Percentiles rank a stretch among this genome's conserved stretches.
Conservation (phyloP, 2,888 invertebrate species). For the Tethea ocularis region DNA sequence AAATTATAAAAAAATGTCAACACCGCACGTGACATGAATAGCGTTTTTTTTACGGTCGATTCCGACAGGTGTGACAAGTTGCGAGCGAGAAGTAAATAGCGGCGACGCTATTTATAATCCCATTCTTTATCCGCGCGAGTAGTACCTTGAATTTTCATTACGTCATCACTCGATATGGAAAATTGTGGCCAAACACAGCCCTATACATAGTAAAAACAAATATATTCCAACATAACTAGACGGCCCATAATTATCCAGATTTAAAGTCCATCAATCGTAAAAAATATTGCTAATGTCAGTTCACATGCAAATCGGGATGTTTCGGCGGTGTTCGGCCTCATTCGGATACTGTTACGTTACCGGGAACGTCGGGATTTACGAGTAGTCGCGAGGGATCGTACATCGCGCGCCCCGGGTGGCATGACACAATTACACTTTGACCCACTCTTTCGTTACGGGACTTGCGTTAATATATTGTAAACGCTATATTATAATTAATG, state of each 20-base stretch:
- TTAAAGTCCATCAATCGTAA: neutral
- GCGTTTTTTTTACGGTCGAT: no score
- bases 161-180: no score
- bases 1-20: no score
- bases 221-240: no score
- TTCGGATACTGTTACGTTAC: constrained; percentile 59
- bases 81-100: no score
- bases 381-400: constrained; percentile 41
- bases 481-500: constrained; percentile 2
- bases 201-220: no score
- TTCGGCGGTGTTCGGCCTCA: constrained; percentile 30
- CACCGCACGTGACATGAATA: no score
- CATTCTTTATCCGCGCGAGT: no score
- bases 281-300: neutral
- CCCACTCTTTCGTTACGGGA: constrained; percentile 55
- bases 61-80: no score
- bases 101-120: no score
- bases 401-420: constrained; percentile 52
- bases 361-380: constrained; percentile 58
- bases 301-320: constrained; percentile 6
- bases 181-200: no score
- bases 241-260: neutral
- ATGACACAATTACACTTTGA: constrained; percentile 72
- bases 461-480: constrained; percentile 21
- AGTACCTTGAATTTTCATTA: no score